phyloP scores from a whole-genome alignment of 2,113 vertebrate genomes.

The Trogon melanurus region DNA sequence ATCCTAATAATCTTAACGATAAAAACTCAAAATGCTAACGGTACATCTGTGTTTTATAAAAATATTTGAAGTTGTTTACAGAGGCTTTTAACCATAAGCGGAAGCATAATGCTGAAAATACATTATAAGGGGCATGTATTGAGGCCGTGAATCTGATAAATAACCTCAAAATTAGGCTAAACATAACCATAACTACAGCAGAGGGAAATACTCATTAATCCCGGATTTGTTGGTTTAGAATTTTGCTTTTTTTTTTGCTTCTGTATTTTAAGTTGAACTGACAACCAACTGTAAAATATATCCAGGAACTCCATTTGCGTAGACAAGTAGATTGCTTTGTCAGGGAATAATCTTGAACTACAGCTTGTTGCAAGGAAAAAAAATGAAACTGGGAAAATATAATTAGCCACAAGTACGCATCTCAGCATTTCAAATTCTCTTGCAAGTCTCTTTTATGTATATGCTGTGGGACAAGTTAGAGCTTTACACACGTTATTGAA shows the following conservation, averaged over 20 bases:
- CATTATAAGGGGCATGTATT: background rate
- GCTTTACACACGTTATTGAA: background rate
- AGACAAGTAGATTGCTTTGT: background rate
- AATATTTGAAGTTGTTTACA: background rate
- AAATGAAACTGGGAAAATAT: background rate
- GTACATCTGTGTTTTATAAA: background rate
- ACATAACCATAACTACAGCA: background rate
- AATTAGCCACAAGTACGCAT: background rate
- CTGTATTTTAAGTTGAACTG: background rate
- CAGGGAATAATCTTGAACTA: background rate
- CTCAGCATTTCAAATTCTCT: background rate
- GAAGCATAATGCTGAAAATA: background rate
- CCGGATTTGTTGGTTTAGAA: background rate
- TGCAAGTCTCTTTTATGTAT: background rate
- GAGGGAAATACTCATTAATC: background rate
- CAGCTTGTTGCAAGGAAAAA: background rate
- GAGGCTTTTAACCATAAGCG: background rate
- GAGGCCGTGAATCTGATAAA: background rate
- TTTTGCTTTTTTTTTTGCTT: background rate
- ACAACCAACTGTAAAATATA: background rate
- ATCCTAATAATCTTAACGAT: background rate
- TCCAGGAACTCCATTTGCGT: background rate
- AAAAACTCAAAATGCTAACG: background rate
- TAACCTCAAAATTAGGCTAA: background rate
- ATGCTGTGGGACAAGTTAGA: background rate